Evolutionary conservation across 23 tunicate species (phyloP).

Genomic region (Halocynthia aurantium): DNA sequence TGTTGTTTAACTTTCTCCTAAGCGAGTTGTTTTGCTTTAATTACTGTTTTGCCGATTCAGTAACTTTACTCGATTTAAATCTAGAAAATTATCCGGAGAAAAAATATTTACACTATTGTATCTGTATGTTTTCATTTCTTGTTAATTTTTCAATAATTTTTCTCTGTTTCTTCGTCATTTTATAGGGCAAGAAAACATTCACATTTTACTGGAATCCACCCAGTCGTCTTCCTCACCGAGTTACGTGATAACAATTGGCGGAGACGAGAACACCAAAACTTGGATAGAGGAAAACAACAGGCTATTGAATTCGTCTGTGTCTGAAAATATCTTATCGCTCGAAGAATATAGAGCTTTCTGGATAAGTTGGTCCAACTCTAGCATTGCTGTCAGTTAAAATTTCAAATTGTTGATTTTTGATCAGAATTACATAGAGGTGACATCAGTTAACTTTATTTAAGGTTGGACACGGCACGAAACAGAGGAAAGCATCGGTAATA

Average conservation of each 20-base stretch:
- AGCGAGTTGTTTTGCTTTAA: too few relatives aligned
- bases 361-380: constrained; percentile 70
- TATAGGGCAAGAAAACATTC: constrained; percentile 48
- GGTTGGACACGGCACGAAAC: constrained; percentile 60
- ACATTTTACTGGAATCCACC: constrained; percentile 37
- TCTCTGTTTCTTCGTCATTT: background rate
- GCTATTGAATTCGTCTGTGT: constrained; percentile 40
- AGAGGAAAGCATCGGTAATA: constrained; percentile 29
- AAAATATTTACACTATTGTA: too few relatives aligned
- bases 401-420: too few relatives aligned
- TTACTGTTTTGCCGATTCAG: too few relatives aligned
- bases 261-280: constrained; percentile 38
- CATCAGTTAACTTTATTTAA: background rate
- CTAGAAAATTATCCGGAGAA: too few relatives aligned
- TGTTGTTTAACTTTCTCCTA: too few relatives aligned
- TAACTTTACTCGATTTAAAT: too few relatives aligned
- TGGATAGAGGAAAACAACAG: constrained; percentile 70
- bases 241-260: constrained; percentile 75
- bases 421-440: too few relatives aligned
- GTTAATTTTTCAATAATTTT: too few relatives aligned
- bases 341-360: constrained; percentile 75
- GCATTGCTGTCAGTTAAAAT: constrained; percentile 30
- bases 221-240: constrained; percentile 33
- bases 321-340: constrained; percentile 43
- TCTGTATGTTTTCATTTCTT: too few relatives aligned